Conservation (phyloP, 2,113 vertebrate genomes). For the Hyaena hyaena region DNA sequence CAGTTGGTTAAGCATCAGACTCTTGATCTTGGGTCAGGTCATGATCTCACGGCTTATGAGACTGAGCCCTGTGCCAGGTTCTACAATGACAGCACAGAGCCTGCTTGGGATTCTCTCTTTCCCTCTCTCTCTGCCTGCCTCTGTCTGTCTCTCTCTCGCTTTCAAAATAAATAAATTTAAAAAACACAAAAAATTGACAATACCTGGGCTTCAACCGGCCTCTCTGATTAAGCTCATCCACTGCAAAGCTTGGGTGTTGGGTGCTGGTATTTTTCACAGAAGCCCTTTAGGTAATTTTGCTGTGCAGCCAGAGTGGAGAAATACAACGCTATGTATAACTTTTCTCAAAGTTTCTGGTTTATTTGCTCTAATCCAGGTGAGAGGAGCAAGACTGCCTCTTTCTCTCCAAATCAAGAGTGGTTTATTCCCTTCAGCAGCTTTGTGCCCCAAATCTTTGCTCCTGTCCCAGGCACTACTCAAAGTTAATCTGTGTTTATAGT, state of each 20-base stretch:
- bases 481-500: conserved; percentile 4
- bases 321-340: background rate
- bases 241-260: background rate
- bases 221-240: background rate
- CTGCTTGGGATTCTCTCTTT: too few relatives aligned
- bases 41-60: too few relatives aligned
- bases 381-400: background rate
- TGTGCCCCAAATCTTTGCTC: background rate
- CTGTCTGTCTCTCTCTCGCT: too few relatives aligned
- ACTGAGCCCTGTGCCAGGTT: too few relatives aligned
- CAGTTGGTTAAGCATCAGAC: too few relatives aligned
- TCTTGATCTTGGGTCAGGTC: too few relatives aligned
- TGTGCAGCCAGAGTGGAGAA: background rate
- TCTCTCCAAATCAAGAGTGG: background rate
- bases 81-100: too few relatives aligned
- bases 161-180: too few relatives aligned
- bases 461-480: background rate
- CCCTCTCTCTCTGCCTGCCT: too few relatives aligned
- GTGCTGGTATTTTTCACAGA: background rate
- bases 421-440: background rate
- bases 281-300: background rate
- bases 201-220: background rate
- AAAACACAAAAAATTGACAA: too few relatives aligned
- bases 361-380: background rate
- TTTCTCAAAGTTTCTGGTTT: background rate